Base-by-base conservation (phyloP, 2,888 invertebrate genomes). In the Amiota mariae region DNA sequence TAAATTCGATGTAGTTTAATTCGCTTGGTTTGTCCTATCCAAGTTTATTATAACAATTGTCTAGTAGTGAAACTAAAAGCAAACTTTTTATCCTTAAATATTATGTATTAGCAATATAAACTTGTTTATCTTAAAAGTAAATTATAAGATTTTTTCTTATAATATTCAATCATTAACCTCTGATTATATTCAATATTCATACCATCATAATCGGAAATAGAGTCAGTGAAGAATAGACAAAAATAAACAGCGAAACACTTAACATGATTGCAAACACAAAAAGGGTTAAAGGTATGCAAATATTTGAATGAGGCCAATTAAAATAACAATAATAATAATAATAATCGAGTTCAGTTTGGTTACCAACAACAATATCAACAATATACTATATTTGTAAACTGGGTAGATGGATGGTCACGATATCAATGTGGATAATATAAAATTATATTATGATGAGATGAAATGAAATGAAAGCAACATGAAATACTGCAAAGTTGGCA, bases 201-300 rank as follows among this genome's bases (percentile, higher is more conserved):
- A 36, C 6, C 36, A 2, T 36, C 6, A 36, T 36, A 36, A 36
- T 36, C 36, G 24, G 24, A 24, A 24, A 24, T 36, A 36, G 6
- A 6, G 0, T 36, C 0, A 36, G 36, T 6, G 6, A 6, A 36
- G 36, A 36, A 36, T 2, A 36, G 3, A 36, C 36, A 36, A 36
- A 54, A n/a, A 54, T 54, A n/a, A 63, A 61, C 20, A 20, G 24
- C 8, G 24, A 64, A 78, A 80, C 84, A 84, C 86, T 86, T 85
- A 78, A 73, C 72, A 79, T 79, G 82, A 84, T 84, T 86, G 81
- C 24, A 64, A 15, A 13, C 54, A 54, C 20, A 66, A 80, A 86
- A 86, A 84, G 87, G 86, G 86, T 87, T 86, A 86, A 86, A 84
- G 82, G 81, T 86, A 78, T 61, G 79, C 79, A 84, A 86, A 86